Conservation (phyloP, 2,113 vertebrate genomes). For the Bagarius yarrelli region DNA sequence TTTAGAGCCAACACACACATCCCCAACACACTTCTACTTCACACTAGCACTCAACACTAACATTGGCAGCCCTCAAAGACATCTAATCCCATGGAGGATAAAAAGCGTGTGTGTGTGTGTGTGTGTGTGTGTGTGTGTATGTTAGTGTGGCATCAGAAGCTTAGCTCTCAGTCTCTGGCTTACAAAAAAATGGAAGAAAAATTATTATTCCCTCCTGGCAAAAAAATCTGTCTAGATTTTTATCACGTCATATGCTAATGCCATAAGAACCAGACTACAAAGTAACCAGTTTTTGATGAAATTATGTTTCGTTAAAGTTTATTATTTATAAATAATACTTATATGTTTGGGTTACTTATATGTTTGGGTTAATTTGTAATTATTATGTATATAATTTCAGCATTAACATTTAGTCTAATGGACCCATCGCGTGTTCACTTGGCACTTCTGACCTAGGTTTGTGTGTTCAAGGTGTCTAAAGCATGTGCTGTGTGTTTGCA, state of each 20-base stretch:
- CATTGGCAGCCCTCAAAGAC: constrained; percentile 43
- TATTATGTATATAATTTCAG: neutral
- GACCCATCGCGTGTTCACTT: neutral
- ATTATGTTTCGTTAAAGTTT: neutral
- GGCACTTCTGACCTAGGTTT: constrained; percentile 32
- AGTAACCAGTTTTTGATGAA: neutral
- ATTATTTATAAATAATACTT: neutral
- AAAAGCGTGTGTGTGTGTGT: constrained; percentile 25
- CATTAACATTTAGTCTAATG: neutral
- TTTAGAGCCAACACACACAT: constrained; percentile 47
- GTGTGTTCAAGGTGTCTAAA: constrained; percentile 53
- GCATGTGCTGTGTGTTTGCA: constrained; percentile 63
- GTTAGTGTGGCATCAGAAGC: constrained; percentile 21
- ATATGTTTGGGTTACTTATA: neutral
- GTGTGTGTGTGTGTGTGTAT: too few relatives aligned
- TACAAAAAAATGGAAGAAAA: neutral
- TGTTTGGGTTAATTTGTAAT: neutral
- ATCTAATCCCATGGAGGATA: constrained; percentile 43
- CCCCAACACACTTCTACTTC: constrained; percentile 49
- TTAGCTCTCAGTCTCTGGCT: neutral
- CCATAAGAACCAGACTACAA: constrained; percentile 9
- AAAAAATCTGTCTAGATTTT: constrained; percentile 18
- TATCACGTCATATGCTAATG: constrained; percentile 20
- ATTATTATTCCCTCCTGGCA: neutral
- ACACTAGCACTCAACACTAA: constrained; percentile 51